These are phyloP conservation scores for Pinna nobilis DNA, from an alignment of 1,140 invertebrate genomes.

Conservation along the genomic window DNA sequence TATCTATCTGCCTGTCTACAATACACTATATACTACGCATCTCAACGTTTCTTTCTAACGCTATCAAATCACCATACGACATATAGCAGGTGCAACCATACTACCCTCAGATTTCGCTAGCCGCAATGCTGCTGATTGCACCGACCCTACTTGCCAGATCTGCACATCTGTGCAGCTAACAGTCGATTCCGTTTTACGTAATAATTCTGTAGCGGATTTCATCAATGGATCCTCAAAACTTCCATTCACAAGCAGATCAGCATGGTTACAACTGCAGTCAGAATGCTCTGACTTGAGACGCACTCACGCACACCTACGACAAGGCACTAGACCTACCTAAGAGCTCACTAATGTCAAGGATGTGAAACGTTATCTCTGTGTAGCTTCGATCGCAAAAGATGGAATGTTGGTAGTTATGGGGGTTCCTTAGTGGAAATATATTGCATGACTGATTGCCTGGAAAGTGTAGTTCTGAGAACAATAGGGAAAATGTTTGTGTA, in stretches of 20 bases:
- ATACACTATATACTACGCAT: no score
- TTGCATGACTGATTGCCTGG: background rate
- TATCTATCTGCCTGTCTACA: no score
- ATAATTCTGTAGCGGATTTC: slow-evolving; percentile 11
- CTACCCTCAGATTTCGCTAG: slow-evolving; percentile 44
- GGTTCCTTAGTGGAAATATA: no score
- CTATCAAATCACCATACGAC: no score
- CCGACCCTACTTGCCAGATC: slow-evolving; percentile 12
- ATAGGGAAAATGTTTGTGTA: no score
- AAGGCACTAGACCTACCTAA: slow-evolving; percentile 27
- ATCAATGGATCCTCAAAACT: slow-evolving; percentile 10
- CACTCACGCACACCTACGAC: slow-evolving; percentile 31
- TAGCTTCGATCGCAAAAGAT: slow-evolving; percentile 27
- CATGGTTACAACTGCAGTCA: slow-evolving; percentile 24
- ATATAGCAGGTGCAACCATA: slow-evolving; percentile 33
- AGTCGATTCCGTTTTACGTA: slow-evolving; percentile 23
- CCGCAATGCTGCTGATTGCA: slow-evolving; percentile 39
- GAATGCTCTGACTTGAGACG: slow-evolving; percentile 31
- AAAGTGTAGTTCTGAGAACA: no score
- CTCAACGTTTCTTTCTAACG: no score
- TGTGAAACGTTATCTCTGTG: slow-evolving; percentile 41
- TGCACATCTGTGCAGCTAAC: slow-evolving; percentile 12
- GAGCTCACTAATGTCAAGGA: slow-evolving; percentile 33
- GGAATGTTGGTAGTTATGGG: slow-evolving; percentile 28
- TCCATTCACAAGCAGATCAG: slow-evolving; percentile 34